Conservation (phyloP, 2,797 vertebrate genomes). For the Trachops cirrhosus region DNA sequence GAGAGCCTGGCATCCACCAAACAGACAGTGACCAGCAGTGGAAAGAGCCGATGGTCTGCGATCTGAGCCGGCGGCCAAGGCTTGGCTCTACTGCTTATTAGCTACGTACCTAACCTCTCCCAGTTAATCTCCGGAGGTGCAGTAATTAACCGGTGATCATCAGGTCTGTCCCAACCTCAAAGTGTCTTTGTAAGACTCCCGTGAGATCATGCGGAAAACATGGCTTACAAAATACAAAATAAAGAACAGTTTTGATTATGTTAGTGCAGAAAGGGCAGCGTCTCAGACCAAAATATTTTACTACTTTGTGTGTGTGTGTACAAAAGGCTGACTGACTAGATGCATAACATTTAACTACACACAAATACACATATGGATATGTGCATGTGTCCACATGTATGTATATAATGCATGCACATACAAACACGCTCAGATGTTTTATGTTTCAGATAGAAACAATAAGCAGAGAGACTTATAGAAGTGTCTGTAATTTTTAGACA, state of each 20-base stretch:
- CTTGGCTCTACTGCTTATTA: fast-evolving
- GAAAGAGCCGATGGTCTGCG: background rate
- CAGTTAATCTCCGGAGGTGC: background rate
- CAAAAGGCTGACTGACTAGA: background rate
- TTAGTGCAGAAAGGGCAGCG: background rate
- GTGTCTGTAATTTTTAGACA: background rate
- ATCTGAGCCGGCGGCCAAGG: fast-evolving
- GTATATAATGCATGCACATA: background rate
- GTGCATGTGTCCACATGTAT: fast-evolving
- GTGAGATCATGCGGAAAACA: background rate
- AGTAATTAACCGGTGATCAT: background rate
- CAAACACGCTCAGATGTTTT: background rate
- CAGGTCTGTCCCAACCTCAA: background rate
- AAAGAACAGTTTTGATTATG: background rate
- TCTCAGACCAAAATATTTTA: background rate
- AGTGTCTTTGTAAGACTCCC: background rate
- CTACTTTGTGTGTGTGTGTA: background rate
- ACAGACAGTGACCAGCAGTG: background rate
- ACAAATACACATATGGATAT: background rate
- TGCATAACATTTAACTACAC: background rate
- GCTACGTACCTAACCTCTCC: background rate
- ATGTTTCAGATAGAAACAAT: background rate
- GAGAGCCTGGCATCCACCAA: background rate
- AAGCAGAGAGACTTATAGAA: background rate
- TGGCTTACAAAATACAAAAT: background rate